Base-by-base conservation (phyloP, 2,888 invertebrate species). In the Pollenia griseotomentosa region DNA sequence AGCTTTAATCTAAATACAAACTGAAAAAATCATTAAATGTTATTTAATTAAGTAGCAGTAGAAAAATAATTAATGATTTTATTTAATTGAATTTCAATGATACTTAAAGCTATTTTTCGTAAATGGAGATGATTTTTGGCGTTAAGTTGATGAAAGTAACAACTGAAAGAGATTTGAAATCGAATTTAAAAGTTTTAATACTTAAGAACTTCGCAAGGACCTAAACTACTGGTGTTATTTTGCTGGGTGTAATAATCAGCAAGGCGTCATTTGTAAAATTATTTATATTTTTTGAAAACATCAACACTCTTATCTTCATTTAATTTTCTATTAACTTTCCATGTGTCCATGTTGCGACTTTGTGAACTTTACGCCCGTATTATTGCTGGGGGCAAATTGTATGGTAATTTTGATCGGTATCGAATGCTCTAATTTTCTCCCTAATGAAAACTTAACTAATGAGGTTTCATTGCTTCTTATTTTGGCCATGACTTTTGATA, bases 41-140 rank as follows among this genome's bases (percentile, higher is more conserved):
- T 61, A 44, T 44, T 53, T 53, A 80, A 80, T 71, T 55, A 70
- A 71, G 61, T 63, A 3, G 63, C 33, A 46, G 48, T 48, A 23
- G 12, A 59, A 51, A 23, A 78, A 33, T 66, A 66, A 55, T 42
- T 19, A 12, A 42, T 23, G 16, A 33, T 48, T 42, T 42, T n/a
- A 66, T 16, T 46, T 55, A 16, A 55, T 53, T 55, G 42, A 42
- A 53, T 65, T 53, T 42, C 9, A 9, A 14, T 59, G n/a, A 57
- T 10, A 6, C 33, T 6, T 16, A 51, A 16, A 40, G 12, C 16
- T 16, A 4, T 11, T 6, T 33, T 33, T 61, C 16, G 48, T 48
- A 8, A 73, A 46, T 33, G 33, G 57, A 23, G 2, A 40, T 46
- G 44, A 23, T 65, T 57, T 4, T 12, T 48, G 48, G 33, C n/a